Evolutionary conservation across 2,113 vertebrate genomes (phyloP).

Genomic region (Dissostichus mawsoni): DNA sequence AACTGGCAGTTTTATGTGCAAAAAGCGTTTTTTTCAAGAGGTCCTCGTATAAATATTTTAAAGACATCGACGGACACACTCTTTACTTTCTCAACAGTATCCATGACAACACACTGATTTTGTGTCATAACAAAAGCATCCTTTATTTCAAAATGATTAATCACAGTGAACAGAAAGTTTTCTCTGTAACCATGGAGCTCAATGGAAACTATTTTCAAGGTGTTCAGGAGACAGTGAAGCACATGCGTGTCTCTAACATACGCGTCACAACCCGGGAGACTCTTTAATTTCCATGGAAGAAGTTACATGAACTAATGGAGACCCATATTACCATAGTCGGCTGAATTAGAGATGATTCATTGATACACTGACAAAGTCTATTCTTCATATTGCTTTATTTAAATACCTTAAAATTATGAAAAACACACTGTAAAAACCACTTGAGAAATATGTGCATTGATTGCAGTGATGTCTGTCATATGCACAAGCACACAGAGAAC

Average conservation of each 20-base stretch:
- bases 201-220: background rate
- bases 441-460: slow-evolving; percentile 24
- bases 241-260: too few species aligned
- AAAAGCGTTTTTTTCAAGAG: background rate
- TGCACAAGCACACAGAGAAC: slow-evolving; percentile 26
- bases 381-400: slow-evolving; percentile 59
- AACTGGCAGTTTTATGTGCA: background rate
- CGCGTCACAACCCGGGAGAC: too few species aligned
- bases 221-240: too few species aligned
- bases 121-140: background rate
- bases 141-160: background rate
- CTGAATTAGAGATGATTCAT: background rate
- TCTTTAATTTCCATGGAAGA: too few species aligned
- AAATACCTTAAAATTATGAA: slow-evolving; percentile 54
- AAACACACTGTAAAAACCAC: slow-evolving; percentile 41
- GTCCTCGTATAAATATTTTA: background rate
- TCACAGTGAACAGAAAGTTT: background rate
- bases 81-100: background rate
- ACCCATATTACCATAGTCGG: background rate
- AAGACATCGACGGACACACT: background rate
- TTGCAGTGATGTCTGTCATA: slow-evolving; percentile 3
- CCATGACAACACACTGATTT: background rate
- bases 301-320: background rate
- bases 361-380: background rate
- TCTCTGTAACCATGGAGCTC: background rate